Percentiles rank a stretch among this genome's conserved stretches.
Conservation (phyloP, 1,140 invertebrate species). For the Drosophila parvula region DNA sequence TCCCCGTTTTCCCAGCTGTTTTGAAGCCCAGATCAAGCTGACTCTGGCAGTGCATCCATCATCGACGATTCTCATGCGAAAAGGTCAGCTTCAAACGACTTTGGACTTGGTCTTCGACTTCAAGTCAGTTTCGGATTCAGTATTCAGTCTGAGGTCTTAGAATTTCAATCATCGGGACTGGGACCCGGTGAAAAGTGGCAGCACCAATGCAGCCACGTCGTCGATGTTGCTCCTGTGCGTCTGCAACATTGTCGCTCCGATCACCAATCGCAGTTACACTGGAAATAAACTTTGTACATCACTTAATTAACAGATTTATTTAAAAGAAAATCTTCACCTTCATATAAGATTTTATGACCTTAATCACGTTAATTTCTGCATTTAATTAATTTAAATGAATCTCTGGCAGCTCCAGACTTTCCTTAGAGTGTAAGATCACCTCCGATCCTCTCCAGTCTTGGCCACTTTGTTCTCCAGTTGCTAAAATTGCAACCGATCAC, state of each 20-base stretch:
- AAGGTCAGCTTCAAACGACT: slow-evolving; percentile 65
- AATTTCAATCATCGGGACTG: slow-evolving; percentile 77
- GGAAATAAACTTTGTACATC: too few species aligned
- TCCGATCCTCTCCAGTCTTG: slow-evolving; percentile 44
- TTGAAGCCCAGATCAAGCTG: slow-evolving; percentile 23
- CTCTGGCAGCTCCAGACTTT: background rate
- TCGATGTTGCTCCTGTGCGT: slow-evolving; percentile 61
- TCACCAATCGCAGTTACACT: slow-evolving; percentile 11
- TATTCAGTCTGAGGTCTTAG: slow-evolving; percentile 57
- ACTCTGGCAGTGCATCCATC: slow-evolving; percentile 70
- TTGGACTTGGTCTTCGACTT: slow-evolving; percentile 33
- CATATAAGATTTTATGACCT: too few species aligned
- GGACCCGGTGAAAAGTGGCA: slow-evolving; percentile 65
- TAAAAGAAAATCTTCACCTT: too few species aligned
- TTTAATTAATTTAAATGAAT: too few species aligned
- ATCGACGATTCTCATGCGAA: slow-evolving; percentile 75
- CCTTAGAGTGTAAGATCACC: background rate
- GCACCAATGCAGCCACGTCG: slow-evolving; percentile 47
- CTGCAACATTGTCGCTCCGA: slow-evolving; percentile 61
- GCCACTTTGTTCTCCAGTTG: slow-evolving; percentile 75
- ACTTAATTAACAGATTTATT: too few species aligned
- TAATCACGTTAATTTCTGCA: too few species aligned
- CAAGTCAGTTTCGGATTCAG: slow-evolving; percentile 36
- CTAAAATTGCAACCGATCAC: slow-evolving; percentile 75
- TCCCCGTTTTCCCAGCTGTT: slow-evolving; percentile 1